phyloP scores from a whole-genome alignment of 2,113 vertebrate genomes.

The Eretmochelys imbricata region DNA sequence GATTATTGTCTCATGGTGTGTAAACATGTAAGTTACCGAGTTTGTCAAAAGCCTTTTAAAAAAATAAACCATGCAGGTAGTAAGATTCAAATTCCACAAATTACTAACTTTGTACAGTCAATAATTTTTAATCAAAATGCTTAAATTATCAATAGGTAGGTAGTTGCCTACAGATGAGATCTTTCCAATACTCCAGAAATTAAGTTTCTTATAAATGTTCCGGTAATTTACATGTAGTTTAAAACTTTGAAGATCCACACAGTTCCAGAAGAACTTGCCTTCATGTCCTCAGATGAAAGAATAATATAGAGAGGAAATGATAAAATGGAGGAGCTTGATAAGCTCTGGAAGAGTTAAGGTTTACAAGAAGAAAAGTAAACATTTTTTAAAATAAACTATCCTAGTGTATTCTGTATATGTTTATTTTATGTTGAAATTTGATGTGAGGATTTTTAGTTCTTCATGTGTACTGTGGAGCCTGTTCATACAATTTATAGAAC shows the following conservation, averaged over 20 bases:
- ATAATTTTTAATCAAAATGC: neutral
- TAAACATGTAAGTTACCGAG: neutral
- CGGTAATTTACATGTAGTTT: neutral
- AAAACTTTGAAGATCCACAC: neutral
- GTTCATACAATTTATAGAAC: neutral
- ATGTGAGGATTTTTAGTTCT: neutral
- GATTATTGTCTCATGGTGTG: neutral
- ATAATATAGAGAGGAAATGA: neutral
- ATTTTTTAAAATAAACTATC: neutral
- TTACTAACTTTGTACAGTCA: neutral
- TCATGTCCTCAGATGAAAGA: neutral
- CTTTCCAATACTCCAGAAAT: neutral
- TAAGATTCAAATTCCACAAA: neutral
- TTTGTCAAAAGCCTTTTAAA: neutral
- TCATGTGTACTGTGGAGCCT: neutral
- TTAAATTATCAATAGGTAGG: neutral
- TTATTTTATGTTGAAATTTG: neutral
- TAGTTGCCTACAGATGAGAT: neutral
- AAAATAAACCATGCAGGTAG: neutral
- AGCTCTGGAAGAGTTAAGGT: neutral
- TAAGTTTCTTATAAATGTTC: neutral
- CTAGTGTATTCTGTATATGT: neutral
- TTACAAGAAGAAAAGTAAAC: neutral
- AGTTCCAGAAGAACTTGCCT: conserved; percentile 5
- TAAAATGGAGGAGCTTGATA: neutral